Conservation (phyloP, 2,888 invertebrate species). For the Ophion ellenae region DNA sequence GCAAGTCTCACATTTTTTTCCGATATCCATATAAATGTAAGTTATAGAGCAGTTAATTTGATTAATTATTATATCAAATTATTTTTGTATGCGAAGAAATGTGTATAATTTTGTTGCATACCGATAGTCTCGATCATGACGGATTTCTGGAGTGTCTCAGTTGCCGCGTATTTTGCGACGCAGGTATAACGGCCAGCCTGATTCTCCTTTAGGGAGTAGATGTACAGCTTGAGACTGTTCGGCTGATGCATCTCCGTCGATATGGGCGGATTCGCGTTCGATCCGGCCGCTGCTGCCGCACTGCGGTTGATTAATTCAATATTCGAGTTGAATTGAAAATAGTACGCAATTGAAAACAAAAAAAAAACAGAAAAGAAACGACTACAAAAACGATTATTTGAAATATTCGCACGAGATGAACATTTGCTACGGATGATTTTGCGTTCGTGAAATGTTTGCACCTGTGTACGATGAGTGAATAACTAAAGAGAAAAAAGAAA, state of each 20-base stretch:
- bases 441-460: too few relatives aligned
- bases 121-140: conserved; percentile 90
- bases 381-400: neutral
- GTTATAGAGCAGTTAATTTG: too few relatives aligned
- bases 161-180: conserved; percentile 91
- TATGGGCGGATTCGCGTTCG: conserved; percentile 85
- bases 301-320: neutral
- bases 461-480: too few relatives aligned
- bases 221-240: conserved; percentile 89
- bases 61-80: too few relatives aligned
- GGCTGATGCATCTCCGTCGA: conserved; percentile 89
- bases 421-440: too few relatives aligned
- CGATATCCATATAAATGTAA: too few relatives aligned
- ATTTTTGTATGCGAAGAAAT: neutral
- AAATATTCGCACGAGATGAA: neutral
- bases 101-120: conserved; percentile 80
- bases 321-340: neutral
- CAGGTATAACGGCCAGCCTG: conserved; percentile 94
- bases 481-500: too few relatives aligned
- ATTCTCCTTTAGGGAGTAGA: conserved; percentile 89
- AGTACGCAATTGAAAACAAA: neutral
- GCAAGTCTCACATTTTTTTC: too few relatives aligned
- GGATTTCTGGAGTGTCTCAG: conserved; percentile 87
- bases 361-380: neutral
- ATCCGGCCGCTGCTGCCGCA: conserved; percentile 20